Percentiles rank a stretch among this genome's conserved stretches.
These are phyloP conservation scores for Cecidostiba fungosa DNA, from an alignment of 2,888 invertebrate species.

Conservation along the genomic window DNA sequence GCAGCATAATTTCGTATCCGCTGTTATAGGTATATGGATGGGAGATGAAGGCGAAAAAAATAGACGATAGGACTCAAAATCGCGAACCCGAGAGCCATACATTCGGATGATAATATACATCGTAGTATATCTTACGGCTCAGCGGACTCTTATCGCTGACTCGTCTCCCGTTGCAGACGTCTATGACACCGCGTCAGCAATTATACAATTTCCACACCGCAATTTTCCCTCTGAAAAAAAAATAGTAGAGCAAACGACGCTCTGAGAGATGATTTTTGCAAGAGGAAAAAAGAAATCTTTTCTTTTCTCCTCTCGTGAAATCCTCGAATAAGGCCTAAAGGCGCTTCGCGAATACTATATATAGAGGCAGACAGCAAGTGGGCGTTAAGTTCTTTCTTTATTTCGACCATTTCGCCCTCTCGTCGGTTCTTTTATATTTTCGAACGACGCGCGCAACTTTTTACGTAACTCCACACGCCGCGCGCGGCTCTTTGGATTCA, in stretches of 20 bases:
- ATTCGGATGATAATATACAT: no score
- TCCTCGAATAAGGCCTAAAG: conserved; percentile 1
- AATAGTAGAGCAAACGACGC: background rate
- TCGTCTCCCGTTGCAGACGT: no score
- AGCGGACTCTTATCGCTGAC: no score
- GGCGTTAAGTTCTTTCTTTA: conserved; percentile 11
- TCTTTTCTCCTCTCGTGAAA: background rate
- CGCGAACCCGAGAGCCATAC: no score
- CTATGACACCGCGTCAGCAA: no score
- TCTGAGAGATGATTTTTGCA: background rate
- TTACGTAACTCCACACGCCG: background rate
- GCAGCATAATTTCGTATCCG: background rate
- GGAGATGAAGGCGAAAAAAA: no score
- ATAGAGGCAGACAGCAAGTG: background rate
- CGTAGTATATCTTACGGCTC: no score
- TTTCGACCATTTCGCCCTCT: conserved; percentile 1
- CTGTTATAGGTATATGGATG: no score
- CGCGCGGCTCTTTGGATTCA: background rate
- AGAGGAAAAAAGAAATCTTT: background rate
- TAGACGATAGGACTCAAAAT: no score
- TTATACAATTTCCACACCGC: background rate
- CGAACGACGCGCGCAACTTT: background rate
- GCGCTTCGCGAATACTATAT: background rate
- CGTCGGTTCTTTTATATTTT: background rate
- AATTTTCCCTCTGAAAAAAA: background rate